These are phyloP conservation scores for Micromys minutus DNA, from an alignment of 2,113 vertebrate species.

Conservation along the genomic window DNA sequence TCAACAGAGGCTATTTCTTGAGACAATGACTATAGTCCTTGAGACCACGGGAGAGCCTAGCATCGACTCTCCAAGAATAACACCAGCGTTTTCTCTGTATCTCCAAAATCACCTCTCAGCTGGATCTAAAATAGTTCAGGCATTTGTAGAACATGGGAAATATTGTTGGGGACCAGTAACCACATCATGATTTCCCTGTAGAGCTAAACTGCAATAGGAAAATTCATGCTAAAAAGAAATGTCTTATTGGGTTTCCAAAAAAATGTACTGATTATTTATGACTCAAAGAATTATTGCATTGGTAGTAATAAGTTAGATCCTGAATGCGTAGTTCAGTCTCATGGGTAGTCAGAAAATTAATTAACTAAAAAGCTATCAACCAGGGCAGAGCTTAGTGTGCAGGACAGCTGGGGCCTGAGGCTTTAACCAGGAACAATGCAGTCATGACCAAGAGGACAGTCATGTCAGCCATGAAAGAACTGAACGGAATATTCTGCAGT, in stretches of 20 bases:
- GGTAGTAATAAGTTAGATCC: background rate
- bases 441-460: background rate
- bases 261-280: background rate
- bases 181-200: background rate
- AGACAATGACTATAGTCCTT: background rate
- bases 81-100: background rate
- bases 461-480: background rate
- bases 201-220: slow-evolving; percentile 34
- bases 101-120: background rate
- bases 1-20: background rate
- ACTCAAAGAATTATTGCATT: background rate
- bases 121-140: background rate
- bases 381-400: background rate
- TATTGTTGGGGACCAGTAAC: background rate
- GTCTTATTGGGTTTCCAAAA: slow-evolving; percentile 1
- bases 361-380: background rate
- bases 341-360: slow-evolving; percentile 5
- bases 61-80: background rate
- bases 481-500: background rate
- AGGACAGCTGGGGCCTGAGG: background rate
- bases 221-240: background rate
- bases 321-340: background rate
- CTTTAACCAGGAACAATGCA: background rate
- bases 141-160: background rate
- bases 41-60: background rate